Evolutionary conservation across 2,797 vertebrate genomes (phyloP), one percentile per base, ranked within the genome.

Genomic region (Propithecus perrieri): DNA sequence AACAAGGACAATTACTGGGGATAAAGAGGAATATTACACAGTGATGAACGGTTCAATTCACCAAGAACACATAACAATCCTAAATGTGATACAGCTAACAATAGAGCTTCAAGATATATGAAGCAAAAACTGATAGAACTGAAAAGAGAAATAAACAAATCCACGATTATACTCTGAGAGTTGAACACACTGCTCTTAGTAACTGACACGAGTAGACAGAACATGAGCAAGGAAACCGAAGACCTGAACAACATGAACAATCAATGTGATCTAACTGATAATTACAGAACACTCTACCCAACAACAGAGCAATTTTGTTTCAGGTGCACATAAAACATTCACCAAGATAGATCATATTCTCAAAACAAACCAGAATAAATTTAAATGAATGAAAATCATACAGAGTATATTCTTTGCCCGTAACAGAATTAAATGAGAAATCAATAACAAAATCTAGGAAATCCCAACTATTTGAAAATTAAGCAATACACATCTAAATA

Each of bases 341-440:
- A 94, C 59, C 61, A 76, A 81, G 72, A 71, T 15, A 93, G 24
- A 85, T 48, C 30, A 24, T 38, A 53, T 28, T 83, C 55, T 79
- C 14, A 63, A 79, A 91, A 74, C 74, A 93, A 91, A 67, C 41
- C 35, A 88, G 46, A 88, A 75, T 76, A 85, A 76, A 76, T 59
- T 79, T 76, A 57, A 81, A 92, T 80, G 43, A 80, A 91, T 43
- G 87, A 86, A 84, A 85, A 93, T 22, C 41, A 83, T 20, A 61
- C 20, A 50, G 17, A 75, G 13, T 63, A 48, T 55, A 74, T 78
- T 96, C 53, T 81, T 63, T 30, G 38, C 61, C 53, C 17, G 26
- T 63, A 79, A 65, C 3, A 74, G 46, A 92, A 97, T 78, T 86
- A 96, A 96, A 67, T 89, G 30, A 65, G 55, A 89, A 86, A 46